Conservation (phyloP, 1,140 invertebrate species). For the Papilio polytes region DNA sequence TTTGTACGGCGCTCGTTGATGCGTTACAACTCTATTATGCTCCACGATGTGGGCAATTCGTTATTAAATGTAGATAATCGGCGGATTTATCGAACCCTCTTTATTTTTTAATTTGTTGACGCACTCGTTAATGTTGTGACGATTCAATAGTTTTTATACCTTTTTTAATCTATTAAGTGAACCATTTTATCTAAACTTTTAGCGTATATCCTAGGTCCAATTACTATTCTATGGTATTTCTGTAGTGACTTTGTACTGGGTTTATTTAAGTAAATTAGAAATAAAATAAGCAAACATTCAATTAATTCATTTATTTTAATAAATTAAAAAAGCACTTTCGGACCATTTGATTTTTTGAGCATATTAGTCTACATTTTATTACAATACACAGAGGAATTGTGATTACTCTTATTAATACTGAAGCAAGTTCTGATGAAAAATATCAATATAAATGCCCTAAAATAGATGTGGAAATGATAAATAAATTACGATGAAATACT, state of each 20-base stretch:
- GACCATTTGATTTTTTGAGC: conserved; percentile 4
- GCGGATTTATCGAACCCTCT: conserved; percentile 51
- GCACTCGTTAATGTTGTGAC: conserved; percentile 34
- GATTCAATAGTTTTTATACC: conserved; percentile 1
- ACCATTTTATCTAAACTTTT: not conserved
- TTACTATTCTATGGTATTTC: no score
- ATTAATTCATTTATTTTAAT: conserved; percentile 17
- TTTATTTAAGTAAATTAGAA: not conserved
- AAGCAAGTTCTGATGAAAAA: not conserved
- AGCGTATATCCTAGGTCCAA: no score
- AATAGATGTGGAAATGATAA: not conserved
- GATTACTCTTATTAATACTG: conserved; percentile 18
- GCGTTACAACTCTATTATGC: conserved; percentile 71
- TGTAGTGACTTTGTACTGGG: no score
- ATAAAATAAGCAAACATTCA: not conserved
- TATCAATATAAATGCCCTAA: not conserved
- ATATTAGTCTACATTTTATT: not conserved
- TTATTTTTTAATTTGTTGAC: conserved; percentile 49
- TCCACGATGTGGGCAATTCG: conserved; percentile 63
- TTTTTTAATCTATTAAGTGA: not conserved
- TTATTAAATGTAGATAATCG: conserved; percentile 76
- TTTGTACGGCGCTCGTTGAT: conserved; percentile 69
- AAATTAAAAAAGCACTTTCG: conserved; percentile 34
- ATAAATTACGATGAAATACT: conserved; percentile 15
- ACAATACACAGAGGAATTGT: not conserved